A percentile compares a stretch with the other conserved stretches of the same genome.
Conservation (phyloP, 2,113 vertebrate genomes). For the Sardina pilchardus region DNA sequence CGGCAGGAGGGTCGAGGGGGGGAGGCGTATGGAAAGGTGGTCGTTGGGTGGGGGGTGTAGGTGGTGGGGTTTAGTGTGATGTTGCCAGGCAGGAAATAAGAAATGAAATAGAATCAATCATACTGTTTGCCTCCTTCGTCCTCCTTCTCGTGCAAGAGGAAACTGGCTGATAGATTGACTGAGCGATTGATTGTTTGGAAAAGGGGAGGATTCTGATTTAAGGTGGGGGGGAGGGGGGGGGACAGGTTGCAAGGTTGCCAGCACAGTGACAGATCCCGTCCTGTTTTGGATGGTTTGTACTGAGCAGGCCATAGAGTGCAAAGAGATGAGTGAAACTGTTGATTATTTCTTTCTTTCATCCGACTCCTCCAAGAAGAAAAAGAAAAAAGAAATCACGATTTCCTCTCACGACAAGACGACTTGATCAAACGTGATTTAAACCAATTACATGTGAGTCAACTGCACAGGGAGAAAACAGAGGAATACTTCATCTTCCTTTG, state of each 20-base stretch:
- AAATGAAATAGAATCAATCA: constrained; percentile 22
- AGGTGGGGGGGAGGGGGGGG: constrained; percentile 11
- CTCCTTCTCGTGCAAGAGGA: constrained; percentile 27
- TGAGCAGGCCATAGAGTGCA: constrained; percentile 23
- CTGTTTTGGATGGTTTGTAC: constrained; percentile 40
- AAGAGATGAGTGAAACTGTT: constrained; percentile 17
- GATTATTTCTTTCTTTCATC: neutral
- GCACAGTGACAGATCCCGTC: constrained; percentile 32
- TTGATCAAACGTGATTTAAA: constrained; percentile 41
- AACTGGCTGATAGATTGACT: constrained; percentile 35
- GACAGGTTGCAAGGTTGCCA: constrained; percentile 17
- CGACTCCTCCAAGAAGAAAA: neutral
- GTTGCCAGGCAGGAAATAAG: constrained; percentile 26
- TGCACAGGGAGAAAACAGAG: constrained; percentile 21
- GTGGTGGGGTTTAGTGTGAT: constrained; percentile 20
- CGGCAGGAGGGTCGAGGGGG: neutral
- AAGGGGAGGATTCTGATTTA: neutral
- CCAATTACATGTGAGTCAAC: constrained; percentile 43
- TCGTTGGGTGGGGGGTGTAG: neutral
- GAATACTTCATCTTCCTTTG: constrained; percentile 38
- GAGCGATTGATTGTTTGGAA: constrained; percentile 44
- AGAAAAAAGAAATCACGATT: neutral
- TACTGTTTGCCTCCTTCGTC: constrained; percentile 1
- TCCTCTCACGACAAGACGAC: constrained; percentile 45
- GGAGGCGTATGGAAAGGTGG: neutral